Evolutionary conservation across 2,797 vertebrate genomes (phyloP).

Genomic region (Bucorvus abyssinicus): DNA sequence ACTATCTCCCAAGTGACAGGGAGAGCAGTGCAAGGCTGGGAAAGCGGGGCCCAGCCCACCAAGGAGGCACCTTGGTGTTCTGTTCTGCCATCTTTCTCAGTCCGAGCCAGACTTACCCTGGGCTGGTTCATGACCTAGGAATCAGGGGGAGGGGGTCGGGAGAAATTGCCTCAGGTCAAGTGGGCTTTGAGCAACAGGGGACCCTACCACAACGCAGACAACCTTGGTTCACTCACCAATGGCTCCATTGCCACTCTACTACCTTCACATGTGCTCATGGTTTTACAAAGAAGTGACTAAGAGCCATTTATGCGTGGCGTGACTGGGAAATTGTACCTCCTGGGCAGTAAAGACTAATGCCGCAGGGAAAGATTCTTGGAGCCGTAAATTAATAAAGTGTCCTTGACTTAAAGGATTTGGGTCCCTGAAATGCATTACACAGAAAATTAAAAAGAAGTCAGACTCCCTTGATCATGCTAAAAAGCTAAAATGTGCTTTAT

Average conservation of each 20-base stretch:
- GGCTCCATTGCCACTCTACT: background rate
- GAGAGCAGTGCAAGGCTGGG: no score
- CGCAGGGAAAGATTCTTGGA: background rate
- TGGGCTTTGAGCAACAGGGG: no score
- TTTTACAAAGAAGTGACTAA: background rate
- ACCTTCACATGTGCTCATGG: rapidly evolving
- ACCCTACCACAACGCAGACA: background rate
- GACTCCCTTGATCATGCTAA: constrained; percentile 18
- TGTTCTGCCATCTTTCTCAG: no score
- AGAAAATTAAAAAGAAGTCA: constrained; percentile 3
- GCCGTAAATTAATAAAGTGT: background rate
- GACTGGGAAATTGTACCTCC: background rate
- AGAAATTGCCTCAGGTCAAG: no score
- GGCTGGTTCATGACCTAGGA: no score
- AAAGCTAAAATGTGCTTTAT: constrained; percentile 35
- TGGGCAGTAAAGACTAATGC: background rate
- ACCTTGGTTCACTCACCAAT: no score
- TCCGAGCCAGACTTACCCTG: no score
- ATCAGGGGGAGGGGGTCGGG: no score
- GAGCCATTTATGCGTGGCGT: background rate
- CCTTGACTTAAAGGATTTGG: background rate
- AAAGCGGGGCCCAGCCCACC: no score
- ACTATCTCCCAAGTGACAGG: no score
- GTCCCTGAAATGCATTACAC: background rate
- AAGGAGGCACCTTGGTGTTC: no score